Percentiles rank a stretch among this genome's conserved stretches.
phyloP scores from a whole-genome alignment of 2,113 vertebrate genomes.

The Crotalus tigris region DNA sequence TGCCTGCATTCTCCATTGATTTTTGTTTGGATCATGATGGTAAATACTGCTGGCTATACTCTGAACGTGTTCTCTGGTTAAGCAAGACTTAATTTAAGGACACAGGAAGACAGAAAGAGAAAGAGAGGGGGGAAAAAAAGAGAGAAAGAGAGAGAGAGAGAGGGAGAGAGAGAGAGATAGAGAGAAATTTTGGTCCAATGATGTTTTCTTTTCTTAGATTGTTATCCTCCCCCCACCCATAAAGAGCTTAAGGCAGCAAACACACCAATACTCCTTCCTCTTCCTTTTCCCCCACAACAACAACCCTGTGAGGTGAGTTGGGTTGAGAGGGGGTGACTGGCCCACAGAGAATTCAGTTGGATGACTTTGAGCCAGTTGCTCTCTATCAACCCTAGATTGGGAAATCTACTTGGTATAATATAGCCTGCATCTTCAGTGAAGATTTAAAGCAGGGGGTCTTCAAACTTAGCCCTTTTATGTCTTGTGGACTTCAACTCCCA shows the following conservation, averaged over 20 bases:
- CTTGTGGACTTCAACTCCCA: too few species aligned
- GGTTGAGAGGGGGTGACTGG: background rate
- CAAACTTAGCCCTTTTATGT: too few species aligned
- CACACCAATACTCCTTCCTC: background rate
- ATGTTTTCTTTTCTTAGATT: background rate
- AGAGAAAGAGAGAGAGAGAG: too few species aligned
- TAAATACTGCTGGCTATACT: background rate
- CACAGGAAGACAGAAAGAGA: background rate
- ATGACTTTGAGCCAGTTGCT: background rate
- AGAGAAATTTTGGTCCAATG: background rate
- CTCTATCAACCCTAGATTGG: background rate
- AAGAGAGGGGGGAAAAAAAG: background rate
- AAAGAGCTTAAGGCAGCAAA: background rate
- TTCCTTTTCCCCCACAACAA: background rate
- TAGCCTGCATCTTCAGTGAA: background rate
- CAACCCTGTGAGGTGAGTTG: background rate
- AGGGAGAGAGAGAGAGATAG: background rate
- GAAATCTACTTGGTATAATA: background rate
- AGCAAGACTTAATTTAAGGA: background rate
- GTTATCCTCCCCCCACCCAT: background rate
- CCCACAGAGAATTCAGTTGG: background rate
- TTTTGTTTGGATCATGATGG: background rate
- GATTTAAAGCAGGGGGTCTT: background rate
- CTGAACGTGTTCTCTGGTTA: background rate
- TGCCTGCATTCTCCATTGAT: background rate